These are phyloP conservation scores for Actenoides lindsayi DNA, from an alignment of 2,113 vertebrate species.

Conservation along the genomic window DNA sequence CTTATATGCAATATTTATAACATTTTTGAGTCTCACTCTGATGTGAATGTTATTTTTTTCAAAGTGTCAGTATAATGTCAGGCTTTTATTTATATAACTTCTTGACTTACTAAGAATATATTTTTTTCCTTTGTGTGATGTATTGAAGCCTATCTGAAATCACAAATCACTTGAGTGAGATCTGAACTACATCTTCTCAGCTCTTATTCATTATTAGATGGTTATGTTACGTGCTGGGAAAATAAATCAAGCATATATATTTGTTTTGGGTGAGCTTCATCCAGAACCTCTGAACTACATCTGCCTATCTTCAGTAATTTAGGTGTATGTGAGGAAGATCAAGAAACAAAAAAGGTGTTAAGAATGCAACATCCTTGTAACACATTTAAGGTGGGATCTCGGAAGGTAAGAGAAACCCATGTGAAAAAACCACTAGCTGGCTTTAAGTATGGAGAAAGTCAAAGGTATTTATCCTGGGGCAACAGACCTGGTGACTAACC, in stretches of 20 bases:
- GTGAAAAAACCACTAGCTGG: background rate
- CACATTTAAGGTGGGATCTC: background rate
- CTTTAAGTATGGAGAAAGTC: background rate
- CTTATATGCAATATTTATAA: background rate
- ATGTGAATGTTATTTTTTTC: background rate
- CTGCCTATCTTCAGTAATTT: background rate
- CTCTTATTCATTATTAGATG: background rate
- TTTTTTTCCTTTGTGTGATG: background rate
- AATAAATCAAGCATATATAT: background rate
- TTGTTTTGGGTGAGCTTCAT: background rate
- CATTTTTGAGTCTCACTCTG: background rate
- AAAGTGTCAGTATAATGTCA: background rate
- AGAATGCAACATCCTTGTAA: background rate
- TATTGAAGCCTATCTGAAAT: background rate
- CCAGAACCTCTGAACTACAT: background rate
- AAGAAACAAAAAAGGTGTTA: background rate
- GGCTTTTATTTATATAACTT: background rate
- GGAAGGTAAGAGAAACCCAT: background rate
- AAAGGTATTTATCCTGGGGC: background rate
- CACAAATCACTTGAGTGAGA: background rate
- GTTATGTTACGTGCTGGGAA: background rate
- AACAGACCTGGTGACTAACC: background rate
- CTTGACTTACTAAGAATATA: background rate
- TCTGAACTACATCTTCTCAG: accelerated
- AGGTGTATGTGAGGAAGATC: background rate